Evolutionary conservation across 2,113 vertebrate genomes (phyloP).

Genomic region (Phodopus roborovskii): DNA sequence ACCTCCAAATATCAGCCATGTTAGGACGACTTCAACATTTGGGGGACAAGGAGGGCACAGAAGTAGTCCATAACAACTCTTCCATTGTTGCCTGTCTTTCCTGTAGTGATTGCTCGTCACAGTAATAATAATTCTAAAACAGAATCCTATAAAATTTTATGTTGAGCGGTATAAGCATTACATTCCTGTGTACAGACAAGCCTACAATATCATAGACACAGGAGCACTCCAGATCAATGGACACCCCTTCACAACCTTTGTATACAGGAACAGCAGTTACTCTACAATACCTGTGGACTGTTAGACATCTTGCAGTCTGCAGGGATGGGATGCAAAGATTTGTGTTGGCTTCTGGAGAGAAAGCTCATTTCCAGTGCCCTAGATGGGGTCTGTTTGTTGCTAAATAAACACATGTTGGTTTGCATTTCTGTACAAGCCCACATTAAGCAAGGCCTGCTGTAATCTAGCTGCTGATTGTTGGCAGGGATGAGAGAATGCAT

Average conservation of each 20-base stretch:
- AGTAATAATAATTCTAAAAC: background rate
- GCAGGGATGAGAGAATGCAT: constrained; percentile 51
- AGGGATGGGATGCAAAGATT: constrained; percentile 2
- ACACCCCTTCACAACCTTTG: background rate
- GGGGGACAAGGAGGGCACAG: background rate
- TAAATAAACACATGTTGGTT: constrained; percentile 27
- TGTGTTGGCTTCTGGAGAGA: constrained; percentile 34
- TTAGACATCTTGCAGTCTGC: background rate
- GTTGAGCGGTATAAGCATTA: constrained; percentile 45
- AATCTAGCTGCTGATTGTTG: constrained; percentile 61
- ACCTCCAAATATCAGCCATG: background rate
- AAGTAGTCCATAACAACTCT: background rate
- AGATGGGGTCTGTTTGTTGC: constrained; percentile 27
- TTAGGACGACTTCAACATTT: background rate
- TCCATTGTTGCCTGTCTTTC: constrained; percentile 39
- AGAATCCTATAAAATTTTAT: constrained; percentile 9
- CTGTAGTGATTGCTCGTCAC: constrained; percentile 53
- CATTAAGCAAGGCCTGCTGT: constrained; percentile 53
- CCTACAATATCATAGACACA: background rate
- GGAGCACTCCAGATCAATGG: background rate
- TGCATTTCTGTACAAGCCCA: background rate
- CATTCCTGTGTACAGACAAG: background rate
- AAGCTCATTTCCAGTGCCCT: background rate
- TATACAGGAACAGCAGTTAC: background rate
- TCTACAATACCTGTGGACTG: background rate